Evolutionary conservation across 2,113 vertebrate species (phyloP), one percentile per base, ranked within the genome.

Genomic region (Tenrec ecaudatus): DNA sequence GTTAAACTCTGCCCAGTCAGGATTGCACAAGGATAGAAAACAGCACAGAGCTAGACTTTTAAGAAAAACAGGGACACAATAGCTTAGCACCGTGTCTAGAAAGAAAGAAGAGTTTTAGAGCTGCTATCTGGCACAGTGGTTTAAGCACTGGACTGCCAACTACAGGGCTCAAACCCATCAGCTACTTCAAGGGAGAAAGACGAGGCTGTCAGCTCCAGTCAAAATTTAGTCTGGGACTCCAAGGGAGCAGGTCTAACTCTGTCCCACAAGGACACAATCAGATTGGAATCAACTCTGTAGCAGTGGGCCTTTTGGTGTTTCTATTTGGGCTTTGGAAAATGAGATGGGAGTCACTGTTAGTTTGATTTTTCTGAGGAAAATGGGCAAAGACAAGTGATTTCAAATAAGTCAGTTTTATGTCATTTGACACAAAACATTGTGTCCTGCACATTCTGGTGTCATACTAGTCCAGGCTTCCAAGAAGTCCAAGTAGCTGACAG

Each of bases 1-100:
- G 98, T 99, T 98, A 99, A 98, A 98, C 98, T 99, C 99, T 99
- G 98, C 97, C 97, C 66, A 97, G 96, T 95, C 95, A 97, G 97
- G 95, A 98, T 86, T 86, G 97, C 97, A 94, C 95, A 94, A 96
- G 96, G 96, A 98, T 77, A 97, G 95, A 97, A 98, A 98, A 98
- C 87, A 89, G 97, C 96, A 96, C 23, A 96, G 93, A 94, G 97
- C 98, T 98, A 98, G 98, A 98, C 93, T 91, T 95, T 95, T 95
- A 97, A 69, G 83, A 88, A 77, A 97, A 91, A 96, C 78, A 95
- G 86, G 94, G 47, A 53, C 88, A 95, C 40, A 91, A 53, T 47
- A 92, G 33, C 77, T 92, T 76, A 84, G 80, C 92, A 97, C 77
- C 5, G 1, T 25, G 88, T 64, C 71, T 89, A 95, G 84, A 82